phyloP scores from a whole-genome alignment of 2,797 vertebrate species.

The Eulemur mongoz region DNA sequence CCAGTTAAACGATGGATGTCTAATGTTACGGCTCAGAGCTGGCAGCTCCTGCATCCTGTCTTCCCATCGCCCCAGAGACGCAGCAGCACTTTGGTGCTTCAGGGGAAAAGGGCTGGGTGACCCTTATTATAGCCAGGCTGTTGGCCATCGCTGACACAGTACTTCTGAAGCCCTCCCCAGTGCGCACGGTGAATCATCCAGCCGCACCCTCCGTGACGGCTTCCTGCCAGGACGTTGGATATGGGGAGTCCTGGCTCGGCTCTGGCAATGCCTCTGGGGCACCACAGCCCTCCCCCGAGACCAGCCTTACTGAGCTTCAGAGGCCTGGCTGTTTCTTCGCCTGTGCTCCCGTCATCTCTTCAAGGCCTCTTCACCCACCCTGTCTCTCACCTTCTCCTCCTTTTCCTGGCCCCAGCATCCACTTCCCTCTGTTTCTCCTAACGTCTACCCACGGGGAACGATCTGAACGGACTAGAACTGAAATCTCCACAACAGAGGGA shows the following conservation, averaged over 20 bases:
- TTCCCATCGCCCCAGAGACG: neutral
- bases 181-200: neutral
- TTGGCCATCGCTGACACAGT: too few species aligned
- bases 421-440: neutral
- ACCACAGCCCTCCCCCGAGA: neutral
- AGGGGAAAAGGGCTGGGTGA: neutral
- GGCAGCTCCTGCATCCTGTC: neutral
- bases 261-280: neutral
- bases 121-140: neutral
- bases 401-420: neutral
- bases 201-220: rapidly evolving
- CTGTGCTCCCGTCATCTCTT: neutral
- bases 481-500: neutral
- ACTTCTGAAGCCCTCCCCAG: neutral
- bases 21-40: neutral
- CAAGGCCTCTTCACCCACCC: neutral
- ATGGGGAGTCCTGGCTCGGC: neutral
- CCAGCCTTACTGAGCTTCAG: neutral
- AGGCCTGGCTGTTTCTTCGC: neutral
- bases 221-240: neutral
- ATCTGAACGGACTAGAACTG: neutral
- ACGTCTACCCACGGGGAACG: neutral
- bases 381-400: neutral
- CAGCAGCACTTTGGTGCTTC: neutral
- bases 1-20: neutral